These are phyloP conservation scores for Rhinolophus sinicus DNA, from an alignment of 2,113 vertebrate genomes.

Conservation along the genomic window DNA sequence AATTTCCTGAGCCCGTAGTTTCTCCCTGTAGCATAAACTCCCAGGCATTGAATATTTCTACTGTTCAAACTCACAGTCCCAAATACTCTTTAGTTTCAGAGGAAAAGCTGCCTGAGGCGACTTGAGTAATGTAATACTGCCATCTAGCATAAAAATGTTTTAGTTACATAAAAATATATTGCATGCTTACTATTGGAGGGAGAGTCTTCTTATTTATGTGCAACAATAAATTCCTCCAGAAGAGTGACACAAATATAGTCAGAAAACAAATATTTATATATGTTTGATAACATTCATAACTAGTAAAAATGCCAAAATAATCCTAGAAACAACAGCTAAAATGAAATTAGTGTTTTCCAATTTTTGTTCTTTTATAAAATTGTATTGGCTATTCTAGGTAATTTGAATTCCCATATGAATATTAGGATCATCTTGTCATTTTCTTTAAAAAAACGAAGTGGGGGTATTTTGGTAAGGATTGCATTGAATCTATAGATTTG, in stretches of 20 bases:
- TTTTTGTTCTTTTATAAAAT: constrained; percentile 43
- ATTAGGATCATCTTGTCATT: not conserved
- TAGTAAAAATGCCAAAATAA: not conserved
- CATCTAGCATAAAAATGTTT: not conserved
- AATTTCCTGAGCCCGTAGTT: not conserved
- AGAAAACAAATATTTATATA: constrained; percentile 6
- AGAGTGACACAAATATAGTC: not conserved
- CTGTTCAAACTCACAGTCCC: not conserved
- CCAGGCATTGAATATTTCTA: not conserved
- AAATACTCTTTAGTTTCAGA: not conserved
- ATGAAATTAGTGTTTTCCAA: not conserved
- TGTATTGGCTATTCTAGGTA: not conserved
- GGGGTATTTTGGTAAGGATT: not conserved
- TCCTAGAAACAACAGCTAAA: not conserved
- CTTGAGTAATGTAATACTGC: constrained; percentile 9
- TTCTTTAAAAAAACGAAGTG: not conserved
- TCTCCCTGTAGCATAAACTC: constrained; percentile 9
- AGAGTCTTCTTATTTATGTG: not conserved
- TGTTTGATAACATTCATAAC: not conserved
- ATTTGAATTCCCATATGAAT: not conserved
- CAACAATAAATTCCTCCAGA: not conserved
- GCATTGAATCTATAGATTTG: not conserved
- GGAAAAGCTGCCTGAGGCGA: not conserved
- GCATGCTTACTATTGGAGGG: not conserved
- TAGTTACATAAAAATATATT: not conserved